Evolutionary conservation across 2,888 invertebrate species (phyloP).

Genomic region (Escarpia spicata): DNA sequence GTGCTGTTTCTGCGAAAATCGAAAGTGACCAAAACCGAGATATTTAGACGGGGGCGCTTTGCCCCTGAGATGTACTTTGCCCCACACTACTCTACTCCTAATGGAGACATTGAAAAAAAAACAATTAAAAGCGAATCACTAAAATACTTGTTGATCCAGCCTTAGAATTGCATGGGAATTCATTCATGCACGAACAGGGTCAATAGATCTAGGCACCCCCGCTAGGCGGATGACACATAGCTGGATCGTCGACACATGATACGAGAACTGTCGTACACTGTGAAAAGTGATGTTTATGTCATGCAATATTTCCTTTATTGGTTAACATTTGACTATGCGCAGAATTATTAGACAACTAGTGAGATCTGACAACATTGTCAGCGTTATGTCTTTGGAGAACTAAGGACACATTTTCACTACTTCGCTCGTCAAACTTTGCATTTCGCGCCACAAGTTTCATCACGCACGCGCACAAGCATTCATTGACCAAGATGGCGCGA

Average conservation of each 20-base stretch:
- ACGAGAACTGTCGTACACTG: background rate
- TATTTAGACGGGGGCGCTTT: too few relatives aligned
- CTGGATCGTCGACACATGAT: background rate
- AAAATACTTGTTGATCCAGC: background rate
- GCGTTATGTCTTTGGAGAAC: background rate
- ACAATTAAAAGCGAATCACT: background rate
- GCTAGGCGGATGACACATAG: background rate
- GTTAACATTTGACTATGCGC: background rate
- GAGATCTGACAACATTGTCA: background rate
- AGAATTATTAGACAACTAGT: background rate
- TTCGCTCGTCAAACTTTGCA: background rate
- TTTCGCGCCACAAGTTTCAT: slow-evolving; percentile 10
- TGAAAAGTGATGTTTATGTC: background rate
- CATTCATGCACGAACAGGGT: background rate
- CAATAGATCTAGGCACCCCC: background rate
- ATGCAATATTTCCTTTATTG: too few relatives aligned
- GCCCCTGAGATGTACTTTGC: too few relatives aligned
- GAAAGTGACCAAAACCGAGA: too few relatives aligned
- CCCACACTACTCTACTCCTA: background rate
- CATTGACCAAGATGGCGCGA: slow-evolving; percentile 7
- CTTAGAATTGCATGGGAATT: background rate
- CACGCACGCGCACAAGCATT: background rate
- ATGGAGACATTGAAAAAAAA: background rate
- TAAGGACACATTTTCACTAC: background rate
- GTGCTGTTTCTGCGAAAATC: too few relatives aligned